phyloP scores from a whole-genome alignment of 2,888 invertebrate genomes.

The Andrena minutula region DNA sequence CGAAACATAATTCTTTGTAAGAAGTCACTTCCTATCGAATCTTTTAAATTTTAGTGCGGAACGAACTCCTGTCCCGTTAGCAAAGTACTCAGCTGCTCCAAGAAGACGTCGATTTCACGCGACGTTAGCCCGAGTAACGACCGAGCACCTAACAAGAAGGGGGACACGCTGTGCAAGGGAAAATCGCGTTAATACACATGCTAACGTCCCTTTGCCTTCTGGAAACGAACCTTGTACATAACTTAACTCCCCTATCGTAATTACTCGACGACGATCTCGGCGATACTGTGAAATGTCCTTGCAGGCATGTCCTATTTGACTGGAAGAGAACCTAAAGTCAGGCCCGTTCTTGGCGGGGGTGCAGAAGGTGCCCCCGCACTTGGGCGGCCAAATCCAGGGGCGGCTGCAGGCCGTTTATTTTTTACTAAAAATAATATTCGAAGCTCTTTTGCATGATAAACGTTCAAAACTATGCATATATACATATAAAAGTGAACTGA shows the following conservation, averaged over 20 bases:
- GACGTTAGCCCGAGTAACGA: slow-evolving; percentile 52
- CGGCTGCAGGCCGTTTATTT: too few relatives aligned
- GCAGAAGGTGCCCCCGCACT: too few relatives aligned
- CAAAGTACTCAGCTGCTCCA: slow-evolving; percentile 36
- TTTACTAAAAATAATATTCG: too few relatives aligned
- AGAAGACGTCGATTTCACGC: slow-evolving; percentile 59
- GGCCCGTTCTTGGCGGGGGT: too few relatives aligned
- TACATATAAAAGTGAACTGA: too few relatives aligned
- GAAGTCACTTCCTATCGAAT: neutral
- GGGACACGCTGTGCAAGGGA: neutral
- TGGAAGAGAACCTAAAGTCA: neutral
- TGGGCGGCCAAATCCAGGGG: too few relatives aligned
- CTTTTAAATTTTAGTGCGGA: neutral
- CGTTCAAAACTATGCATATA: too few relatives aligned
- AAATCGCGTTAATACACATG: slow-evolving; percentile 31
- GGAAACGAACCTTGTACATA: neutral
- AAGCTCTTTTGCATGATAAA: too few relatives aligned
- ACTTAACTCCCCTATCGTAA: slow-evolving; percentile 23
- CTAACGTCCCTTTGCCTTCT: neutral
- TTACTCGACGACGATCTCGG: neutral
- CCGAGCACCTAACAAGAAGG: slow-evolving; percentile 10
- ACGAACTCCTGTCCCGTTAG: neutral
- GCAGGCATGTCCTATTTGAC: neutral
- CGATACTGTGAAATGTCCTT: neutral
- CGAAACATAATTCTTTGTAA: neutral